A percentile compares a stretch with the other conserved stretches of the same genome.
Conservation (phyloP, 2,113 vertebrate species). For the Euleptes europaea region DNA sequence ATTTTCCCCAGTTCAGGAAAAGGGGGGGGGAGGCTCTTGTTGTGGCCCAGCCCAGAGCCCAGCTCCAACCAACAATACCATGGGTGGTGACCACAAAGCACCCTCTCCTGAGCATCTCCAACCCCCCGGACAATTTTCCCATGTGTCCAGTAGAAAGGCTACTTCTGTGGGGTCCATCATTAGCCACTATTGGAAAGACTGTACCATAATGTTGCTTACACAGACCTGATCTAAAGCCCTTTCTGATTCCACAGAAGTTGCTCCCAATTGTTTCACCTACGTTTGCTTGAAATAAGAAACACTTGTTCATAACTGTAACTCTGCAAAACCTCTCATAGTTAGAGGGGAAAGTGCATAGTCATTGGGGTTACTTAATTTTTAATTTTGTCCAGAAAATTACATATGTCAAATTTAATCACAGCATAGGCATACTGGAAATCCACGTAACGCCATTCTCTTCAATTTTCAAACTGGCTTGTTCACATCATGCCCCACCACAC, state of each 20-base stretch:
- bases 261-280: slow-evolving; percentile 17
- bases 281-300: slow-evolving; percentile 56
- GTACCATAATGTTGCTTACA: slow-evolving; percentile 50
- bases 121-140: background rate
- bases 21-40: background rate
- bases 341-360: slow-evolving; percentile 35
- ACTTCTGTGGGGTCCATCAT: background rate
- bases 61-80: background rate
- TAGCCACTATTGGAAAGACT: slow-evolving; percentile 60
- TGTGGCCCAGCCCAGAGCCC: background rate
- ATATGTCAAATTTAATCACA: background rate
- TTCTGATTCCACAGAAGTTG: background rate
- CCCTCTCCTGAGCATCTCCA: background rate
- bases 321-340: slow-evolving; percentile 31
- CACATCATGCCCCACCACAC: background rate
- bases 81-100: background rate
- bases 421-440: background rate
- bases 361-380: background rate
- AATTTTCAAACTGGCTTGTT: fast-evolving
- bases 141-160: background rate
- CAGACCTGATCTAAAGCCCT: slow-evolving; percentile 38
- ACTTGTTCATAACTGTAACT: slow-evolving; percentile 54
- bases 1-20: background rate
- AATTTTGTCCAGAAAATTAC: slow-evolving; percentile 22
- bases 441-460: fast-evolving